phyloP scores from a whole-genome alignment of 2,113 vertebrate species.

The Etheostoma spectabile region DNA sequence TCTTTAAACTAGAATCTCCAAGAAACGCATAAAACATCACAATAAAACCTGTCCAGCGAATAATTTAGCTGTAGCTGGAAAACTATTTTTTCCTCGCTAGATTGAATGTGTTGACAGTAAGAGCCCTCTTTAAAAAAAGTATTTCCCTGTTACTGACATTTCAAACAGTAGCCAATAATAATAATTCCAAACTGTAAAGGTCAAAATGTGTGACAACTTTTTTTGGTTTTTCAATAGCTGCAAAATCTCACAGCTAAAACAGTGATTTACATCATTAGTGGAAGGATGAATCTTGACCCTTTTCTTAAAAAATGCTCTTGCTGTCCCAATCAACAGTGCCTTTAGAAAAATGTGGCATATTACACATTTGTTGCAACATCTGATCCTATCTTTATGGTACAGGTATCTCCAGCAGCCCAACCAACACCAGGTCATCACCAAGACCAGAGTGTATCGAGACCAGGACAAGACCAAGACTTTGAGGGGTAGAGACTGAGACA shows the following conservation, averaged over 20 bases:
- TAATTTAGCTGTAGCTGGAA: slow-evolving; percentile 2
- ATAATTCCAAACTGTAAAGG: slow-evolving; percentile 10
- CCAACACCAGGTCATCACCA: too few species aligned
- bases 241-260: slow-evolving; percentile 6
- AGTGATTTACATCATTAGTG: neutral
- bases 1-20: neutral
- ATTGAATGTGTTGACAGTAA: slow-evolving; percentile 11
- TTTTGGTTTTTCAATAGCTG: neutral
- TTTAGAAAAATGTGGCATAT: neutral
- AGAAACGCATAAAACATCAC: neutral
- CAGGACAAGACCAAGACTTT: too few species aligned
- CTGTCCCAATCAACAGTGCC: neutral
- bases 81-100: neutral
- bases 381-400: neutral
- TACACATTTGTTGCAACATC: neutral
- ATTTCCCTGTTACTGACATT: slow-evolving; percentile 1
- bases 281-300: neutral
- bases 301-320: neutral
- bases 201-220: neutral
- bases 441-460: too few species aligned
- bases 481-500: too few species aligned
- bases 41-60: neutral
- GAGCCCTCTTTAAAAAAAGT: neutral
- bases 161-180: neutral
- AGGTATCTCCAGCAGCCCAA: neutral